A percentile compares a stretch with the other conserved stretches of the same genome.
These are phyloP conservation scores for Mormoops blainvillei DNA, from an alignment of 2,113 vertebrate species.

Conservation along the genomic window DNA sequence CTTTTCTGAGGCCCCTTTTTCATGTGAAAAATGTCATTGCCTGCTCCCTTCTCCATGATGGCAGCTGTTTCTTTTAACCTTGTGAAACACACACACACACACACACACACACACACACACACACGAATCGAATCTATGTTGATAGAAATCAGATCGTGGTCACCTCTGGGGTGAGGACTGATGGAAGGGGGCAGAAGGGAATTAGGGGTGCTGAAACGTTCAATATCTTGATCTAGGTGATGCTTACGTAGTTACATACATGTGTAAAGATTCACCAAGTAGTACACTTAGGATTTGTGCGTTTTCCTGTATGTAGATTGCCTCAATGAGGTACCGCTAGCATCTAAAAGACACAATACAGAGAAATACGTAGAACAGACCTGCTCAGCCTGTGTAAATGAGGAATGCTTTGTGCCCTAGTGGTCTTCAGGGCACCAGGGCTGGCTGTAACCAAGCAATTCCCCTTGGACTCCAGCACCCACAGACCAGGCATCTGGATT, in stretches of 20 bases:
- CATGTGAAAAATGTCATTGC: not conserved
- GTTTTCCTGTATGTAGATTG: not conserved
- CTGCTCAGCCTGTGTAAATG: not conserved
- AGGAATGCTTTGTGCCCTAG: no score
- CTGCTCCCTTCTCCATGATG: not conserved
- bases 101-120: not conserved
- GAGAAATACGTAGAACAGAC: not conserved
- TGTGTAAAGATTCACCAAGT: not conserved
- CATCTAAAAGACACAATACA: not conserved
- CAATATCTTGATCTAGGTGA: not conserved
- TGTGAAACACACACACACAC: not conserved
- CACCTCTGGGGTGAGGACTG: not conserved
- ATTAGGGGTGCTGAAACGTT: not conserved
- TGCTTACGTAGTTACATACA: not conserved
- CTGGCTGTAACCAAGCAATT: not conserved
- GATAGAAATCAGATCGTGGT: not conserved
- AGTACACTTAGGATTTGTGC: not conserved
- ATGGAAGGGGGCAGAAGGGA: not conserved
- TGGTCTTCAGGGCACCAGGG: not conserved
- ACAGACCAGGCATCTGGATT: not conserved
- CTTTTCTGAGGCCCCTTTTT: not conserved
- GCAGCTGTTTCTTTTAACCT: constrained; percentile 21
- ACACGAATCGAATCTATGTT: not conserved
- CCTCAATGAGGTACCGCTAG: not conserved
- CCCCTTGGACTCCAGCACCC: not conserved